A percentile compares a stretch with the other conserved stretches of the same genome.
Conservation (phyloP, 2,797 vertebrate species). For the Gorsachius magnificus region DNA sequence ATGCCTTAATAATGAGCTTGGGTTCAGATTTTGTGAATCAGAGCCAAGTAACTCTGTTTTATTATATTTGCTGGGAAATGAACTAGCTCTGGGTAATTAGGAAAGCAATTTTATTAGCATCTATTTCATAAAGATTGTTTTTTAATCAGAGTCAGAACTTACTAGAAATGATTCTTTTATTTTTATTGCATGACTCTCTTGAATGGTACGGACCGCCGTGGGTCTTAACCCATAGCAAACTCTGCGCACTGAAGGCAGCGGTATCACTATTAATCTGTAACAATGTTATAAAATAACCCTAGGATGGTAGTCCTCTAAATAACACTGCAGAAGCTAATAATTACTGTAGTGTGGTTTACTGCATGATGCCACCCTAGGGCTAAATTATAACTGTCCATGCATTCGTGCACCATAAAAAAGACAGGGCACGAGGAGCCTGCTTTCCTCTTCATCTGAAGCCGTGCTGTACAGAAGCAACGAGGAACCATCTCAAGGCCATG, state of each 20-base stretch:
- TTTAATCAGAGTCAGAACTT: constrained; percentile 86
- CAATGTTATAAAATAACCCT: constrained; percentile 61
- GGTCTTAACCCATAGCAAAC: constrained; percentile 68
- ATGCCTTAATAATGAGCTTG: constrained; percentile 84
- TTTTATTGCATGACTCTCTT: constrained; percentile 69
- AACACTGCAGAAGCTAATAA: constrained; percentile 53
- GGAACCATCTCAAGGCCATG: background rate
- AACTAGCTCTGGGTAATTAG: constrained; percentile 85
- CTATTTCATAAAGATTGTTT: constrained; percentile 86
- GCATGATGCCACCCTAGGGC: constrained; percentile 8
- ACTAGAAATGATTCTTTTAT: constrained; percentile 79
- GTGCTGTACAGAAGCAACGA: background rate
- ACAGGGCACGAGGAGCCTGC: background rate
- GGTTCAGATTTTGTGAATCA: constrained; percentile 83
- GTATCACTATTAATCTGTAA: constrained; percentile 62
- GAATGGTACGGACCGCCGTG: constrained; percentile 40
- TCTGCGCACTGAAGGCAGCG: constrained; percentile 49
- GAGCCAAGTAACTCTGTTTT: constrained; percentile 84
- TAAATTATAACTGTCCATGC: constrained; percentile 8
- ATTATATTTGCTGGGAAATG: constrained; percentile 86
- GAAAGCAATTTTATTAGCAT: constrained; percentile 86
- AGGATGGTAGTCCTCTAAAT: constrained; percentile 52
- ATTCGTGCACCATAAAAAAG: background rate
- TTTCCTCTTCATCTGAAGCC: background rate
- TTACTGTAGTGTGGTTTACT: constrained; percentile 63